These are phyloP conservation scores for Notarius quadriscutis DNA, from an alignment of 2,113 vertebrate species.

Conservation along the genomic window DNA sequence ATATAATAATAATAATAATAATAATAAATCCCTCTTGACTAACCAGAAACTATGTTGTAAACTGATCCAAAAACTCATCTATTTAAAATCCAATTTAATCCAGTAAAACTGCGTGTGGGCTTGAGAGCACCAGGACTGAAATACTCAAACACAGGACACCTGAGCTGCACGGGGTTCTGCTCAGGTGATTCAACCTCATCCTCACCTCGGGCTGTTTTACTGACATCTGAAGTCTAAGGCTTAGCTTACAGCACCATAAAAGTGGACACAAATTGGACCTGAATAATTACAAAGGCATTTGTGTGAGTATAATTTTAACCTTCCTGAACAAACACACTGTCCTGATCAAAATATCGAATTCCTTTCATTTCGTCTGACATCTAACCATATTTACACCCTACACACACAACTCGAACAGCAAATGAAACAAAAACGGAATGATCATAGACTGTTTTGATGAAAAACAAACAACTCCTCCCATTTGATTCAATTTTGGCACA, in stretches of 20 bases:
- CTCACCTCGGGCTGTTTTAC: neutral
- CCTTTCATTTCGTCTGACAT: neutral
- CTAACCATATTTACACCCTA: neutral
- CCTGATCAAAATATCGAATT: neutral
- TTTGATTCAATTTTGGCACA: neutral
- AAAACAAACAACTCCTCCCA: no score
- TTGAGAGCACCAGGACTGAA: neutral
- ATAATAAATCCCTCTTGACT: neutral
- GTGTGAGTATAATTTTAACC: neutral
- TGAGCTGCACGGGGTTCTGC: neutral
- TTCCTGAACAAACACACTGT: neutral
- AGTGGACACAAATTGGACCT: neutral
- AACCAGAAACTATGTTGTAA: neutral
- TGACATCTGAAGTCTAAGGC: neutral
- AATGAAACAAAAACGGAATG: neutral
- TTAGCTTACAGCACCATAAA: neutral
- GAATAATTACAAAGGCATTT: neutral
- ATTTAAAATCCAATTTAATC: neutral
- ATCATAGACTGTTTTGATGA: neutral
- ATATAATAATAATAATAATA: neutral
- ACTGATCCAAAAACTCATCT: neutral
- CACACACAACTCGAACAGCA: neutral
- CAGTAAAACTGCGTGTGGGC: neutral
- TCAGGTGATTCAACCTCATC: neutral
- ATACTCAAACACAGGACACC: neutral